Base-by-base conservation (phyloP, 2,113 vertebrate species). In the Carollia perspicillata region DNA sequence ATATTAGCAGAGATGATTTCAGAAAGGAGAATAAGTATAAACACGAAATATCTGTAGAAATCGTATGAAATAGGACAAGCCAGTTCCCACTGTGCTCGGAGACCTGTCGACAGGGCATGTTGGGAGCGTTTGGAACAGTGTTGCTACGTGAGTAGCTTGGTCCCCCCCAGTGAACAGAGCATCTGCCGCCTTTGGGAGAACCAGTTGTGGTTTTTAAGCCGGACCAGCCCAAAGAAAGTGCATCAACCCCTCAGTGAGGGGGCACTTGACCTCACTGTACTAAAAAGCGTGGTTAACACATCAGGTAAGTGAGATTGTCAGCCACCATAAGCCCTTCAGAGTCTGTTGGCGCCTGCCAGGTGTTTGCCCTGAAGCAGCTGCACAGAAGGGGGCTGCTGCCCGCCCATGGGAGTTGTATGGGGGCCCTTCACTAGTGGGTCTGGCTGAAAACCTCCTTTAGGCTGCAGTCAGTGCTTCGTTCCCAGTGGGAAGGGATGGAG, bases 81-180 rank as follows among this genome's bases (percentile, higher is more conserved):
- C 20, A 0, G 5, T 74, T 23, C 30, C 53, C 72, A 0, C 37
- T 2, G 0, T 47, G 60, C 66, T 37, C 60, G 17, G 3, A 30
- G 47, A 4, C 42, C 47, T 49, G 11, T n/a, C 42, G n/a, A 16
- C 20, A 5, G 2, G 22, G 35, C 4, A 0, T 10, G 0, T 2
- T 0, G 4, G 28, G 17, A 40, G 35, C 1, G 0, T 23, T 7
- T 13, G 10, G 49, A 7, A 6, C 3, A 2, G n/a, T 0, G 12
- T 17, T 14, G 7, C 37, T 33, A 0, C 7, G 0, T 2, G 2
- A 28, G 1, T 10, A 17, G 0, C 40, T 30, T 1, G 2, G 22
- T 30, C 44, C 8, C 1, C 42, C 16, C 22, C 89, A 40, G 3
- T 26, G 18, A 49, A 35, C n/a, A 60, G 49, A 40, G 22, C 26